Base-by-base conservation (phyloP, 2,113 vertebrate species). In the Fukomys damarensis region DNA sequence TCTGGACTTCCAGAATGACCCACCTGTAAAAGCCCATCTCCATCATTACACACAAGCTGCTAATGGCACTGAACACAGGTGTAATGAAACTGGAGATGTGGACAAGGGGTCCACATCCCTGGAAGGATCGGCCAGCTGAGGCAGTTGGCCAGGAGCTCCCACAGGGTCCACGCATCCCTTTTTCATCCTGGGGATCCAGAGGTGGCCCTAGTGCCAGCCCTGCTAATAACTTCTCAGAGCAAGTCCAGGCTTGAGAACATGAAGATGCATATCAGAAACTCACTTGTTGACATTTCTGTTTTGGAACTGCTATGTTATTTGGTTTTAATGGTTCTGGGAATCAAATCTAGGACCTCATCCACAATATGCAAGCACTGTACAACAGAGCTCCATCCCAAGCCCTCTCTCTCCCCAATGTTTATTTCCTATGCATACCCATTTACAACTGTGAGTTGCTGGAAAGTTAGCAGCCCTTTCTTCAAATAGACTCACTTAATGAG, bases 21-120 rank as follows among this genome's bases (percentile, higher is more conserved):
- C 7, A 19, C 1, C 9, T 7, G 1, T 24, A 12, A 41, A 3
- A 80, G 3, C 2, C 19, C 20, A 54, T 26, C 38, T 38, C 54
- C 30, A 38, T 61, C 52, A 59, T 17, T 54, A 49, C 16, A 35
- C 19, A 2, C 11, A n/a, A 93, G 35, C 35, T 32, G 43, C 35
- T 35, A 54, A 28, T 54, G 12, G 35, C 20, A 35, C 26, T 79
- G 61, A 26, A 54, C 22, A 26, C 20, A 4, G 2, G 3, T n/a
- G 17, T 7, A 28, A 38, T 56, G 41, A 85, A 88, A 58, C 52
- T 32, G 28, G n/a, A 94, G 43, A 76, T 63, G 12, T 61, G 26
- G 20, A 20, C 13, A 85, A 88, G 9, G 56, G 59, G 10, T 14
- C 1, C 28, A 76, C 2, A 66, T 7, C 9, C 11, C 20, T 20